Conservation (phyloP, 2,888 invertebrate species). For the Nymphalis urticae region DNA sequence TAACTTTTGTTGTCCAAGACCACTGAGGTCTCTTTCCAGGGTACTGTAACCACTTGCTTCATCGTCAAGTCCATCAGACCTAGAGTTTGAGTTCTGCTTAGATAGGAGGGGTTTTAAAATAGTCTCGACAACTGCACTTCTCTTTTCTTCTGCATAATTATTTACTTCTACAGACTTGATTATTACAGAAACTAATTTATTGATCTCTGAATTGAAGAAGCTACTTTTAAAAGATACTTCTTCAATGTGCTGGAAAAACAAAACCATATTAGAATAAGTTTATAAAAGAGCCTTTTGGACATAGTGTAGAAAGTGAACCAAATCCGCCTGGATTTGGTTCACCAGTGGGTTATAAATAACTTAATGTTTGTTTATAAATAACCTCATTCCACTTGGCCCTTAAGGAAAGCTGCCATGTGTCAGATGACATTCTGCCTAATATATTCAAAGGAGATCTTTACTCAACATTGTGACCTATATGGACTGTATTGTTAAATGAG, state of each 20-base stretch:
- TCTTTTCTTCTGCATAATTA: slow-evolving; percentile 84
- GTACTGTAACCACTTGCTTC: slow-evolving; percentile 39
- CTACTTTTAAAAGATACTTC: slow-evolving; percentile 93
- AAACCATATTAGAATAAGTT: background rate
- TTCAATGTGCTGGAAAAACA: slow-evolving; percentile 86
- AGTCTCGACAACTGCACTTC: slow-evolving; percentile 70
- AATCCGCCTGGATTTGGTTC: no score
- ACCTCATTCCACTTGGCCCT: no score
- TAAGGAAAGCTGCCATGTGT: no score
- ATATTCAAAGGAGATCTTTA: no score
- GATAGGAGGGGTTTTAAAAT: slow-evolving; percentile 75
- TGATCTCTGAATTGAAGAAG: slow-evolving; percentile 93
- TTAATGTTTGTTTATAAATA: no score
- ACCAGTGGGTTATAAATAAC: no score
- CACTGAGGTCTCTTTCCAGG: slow-evolving; percentile 49
- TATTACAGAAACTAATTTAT: slow-evolving; percentile 91
- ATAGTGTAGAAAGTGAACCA: no score
- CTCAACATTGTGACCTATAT: no score
- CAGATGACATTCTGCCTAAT: no score
- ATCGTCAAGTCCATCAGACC: slow-evolving; percentile 48
- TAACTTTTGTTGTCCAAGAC: slow-evolving; percentile 53
- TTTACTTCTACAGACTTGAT: slow-evolving; percentile 90
- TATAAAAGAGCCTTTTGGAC: background rate
- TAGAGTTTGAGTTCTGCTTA: slow-evolving; percentile 66
- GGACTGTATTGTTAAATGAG: no score